Conservation (phyloP, 2,888 invertebrate genomes). For the Chaitophorus viminalis region DNA sequence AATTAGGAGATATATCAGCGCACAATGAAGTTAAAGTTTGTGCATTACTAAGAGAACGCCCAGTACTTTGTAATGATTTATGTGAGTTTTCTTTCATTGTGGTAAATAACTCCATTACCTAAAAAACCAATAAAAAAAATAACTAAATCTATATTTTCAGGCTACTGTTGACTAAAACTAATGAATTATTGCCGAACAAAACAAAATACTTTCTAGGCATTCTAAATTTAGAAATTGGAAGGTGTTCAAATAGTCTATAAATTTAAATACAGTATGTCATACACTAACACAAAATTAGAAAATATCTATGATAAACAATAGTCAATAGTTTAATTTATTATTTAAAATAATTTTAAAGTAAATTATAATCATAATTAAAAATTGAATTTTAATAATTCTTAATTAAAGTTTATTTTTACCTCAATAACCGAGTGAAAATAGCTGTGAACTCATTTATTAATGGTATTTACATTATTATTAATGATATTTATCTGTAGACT, state of each 20-base stretch:
- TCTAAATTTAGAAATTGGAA: conserved; percentile 60
- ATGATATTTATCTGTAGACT: neutral
- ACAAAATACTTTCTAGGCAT: conserved; percentile 55
- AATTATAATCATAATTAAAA: no score
- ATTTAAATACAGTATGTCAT: conserved; percentile 44
- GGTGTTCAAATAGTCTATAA: conserved; percentile 43
- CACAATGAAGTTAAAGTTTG: conserved; percentile 76
- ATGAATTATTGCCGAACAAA: conserved; percentile 56
- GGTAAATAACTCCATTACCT: conserved; percentile 79
- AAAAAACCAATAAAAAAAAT: conserved; percentile 67
- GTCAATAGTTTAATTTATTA: neutral
- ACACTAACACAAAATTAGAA: conserved; percentile 20
- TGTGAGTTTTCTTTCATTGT: conserved; percentile 74
- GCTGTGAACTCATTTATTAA: neutral
- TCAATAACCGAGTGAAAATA: neutral
- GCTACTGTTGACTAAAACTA: conserved; percentile 52
- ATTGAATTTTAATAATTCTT: neutral
- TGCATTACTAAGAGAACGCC: conserved; percentile 69
- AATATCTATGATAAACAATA: conserved; percentile 10
- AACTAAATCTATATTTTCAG: conserved; percentile 25
- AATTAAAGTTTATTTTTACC: neutral
- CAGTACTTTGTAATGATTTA: conserved; percentile 58
- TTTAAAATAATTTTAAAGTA: no score
- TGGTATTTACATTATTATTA: neutral
- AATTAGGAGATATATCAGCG: conserved; percentile 84